Percentiles rank a stretch among this genome's conserved stretches.
Evolutionary conservation across 1,140 invertebrate genomes (phyloP).

Genomic region (Oryctes rhinoceros): DNA sequence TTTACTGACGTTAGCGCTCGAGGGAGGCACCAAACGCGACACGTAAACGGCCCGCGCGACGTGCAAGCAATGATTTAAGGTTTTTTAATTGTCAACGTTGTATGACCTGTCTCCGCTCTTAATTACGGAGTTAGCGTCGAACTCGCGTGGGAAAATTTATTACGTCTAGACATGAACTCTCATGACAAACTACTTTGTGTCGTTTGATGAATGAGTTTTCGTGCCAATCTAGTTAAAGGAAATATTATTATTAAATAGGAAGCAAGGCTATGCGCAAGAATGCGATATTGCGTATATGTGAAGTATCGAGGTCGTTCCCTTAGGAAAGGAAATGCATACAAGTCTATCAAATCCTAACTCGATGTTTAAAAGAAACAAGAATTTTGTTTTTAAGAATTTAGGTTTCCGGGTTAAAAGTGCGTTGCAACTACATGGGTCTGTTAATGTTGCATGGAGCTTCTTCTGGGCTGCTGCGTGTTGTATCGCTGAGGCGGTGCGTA

Average conservation of each 20-base stretch:
- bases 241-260: neutral
- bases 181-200: neutral
- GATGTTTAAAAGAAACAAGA: no score
- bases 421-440: no score
- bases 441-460: no score
- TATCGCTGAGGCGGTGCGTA: no score
- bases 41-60: neutral
- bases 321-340: no score
- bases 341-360: no score
- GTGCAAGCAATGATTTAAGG: neutral
- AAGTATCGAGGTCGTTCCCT: no score
- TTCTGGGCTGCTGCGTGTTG: no score
- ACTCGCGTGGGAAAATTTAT: neutral
- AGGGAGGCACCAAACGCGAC: neutral
- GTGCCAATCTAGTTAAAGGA: neutral
- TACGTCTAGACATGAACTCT: neutral
- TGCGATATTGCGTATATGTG: no score
- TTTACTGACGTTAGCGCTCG: neutral
- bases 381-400: no score
- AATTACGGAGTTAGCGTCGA: neutral
- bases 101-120: slow-evolving; percentile 8
- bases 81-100: neutral
- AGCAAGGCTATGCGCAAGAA: no score
- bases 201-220: neutral
- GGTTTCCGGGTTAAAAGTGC: no score